Evolutionary conservation across 2,888 invertebrate genomes (phyloP), one percentile per base, ranked within the genome.

Genomic region (Brenthis daphne): DNA sequence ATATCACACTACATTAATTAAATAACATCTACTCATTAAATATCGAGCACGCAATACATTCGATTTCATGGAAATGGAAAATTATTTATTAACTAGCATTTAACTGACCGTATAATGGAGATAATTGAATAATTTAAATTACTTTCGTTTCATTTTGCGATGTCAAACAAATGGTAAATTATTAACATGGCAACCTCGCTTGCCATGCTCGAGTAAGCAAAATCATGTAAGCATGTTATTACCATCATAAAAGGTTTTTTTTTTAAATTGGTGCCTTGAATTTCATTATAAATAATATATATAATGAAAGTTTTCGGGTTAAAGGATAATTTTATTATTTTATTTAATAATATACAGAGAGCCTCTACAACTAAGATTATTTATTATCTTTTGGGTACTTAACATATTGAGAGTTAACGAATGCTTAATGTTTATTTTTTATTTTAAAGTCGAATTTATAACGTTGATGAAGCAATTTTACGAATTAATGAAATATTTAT

Each of bases 1-100:
- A 63, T 51, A 51, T 50, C 57, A 57, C 56, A 60, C 20, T 51
- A 57, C 67, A 67, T 67, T 63, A 64, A 57, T 53, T 68, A 43
- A 54, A 67, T 20, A 37, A 67, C 68, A 57, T 64, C 43, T 64
- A 57, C 37, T 63, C 37, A 63, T 67, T 43, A 33, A 61, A 33
- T 12, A 24, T 63, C 56, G 63, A 37, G 43, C 67, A 57, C 63
- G 51, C 50, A n/a, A 43, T 57, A 51, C 50, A 51, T 63, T 37
- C 6, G 6, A 48, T 60, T 61, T 61, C 55, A 50, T 48, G 20
- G 47, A 50, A 61, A 61, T 48, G 43, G 67, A 63, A 56, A 33
- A 67, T 20, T 24, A 8, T 50, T 33, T 5, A 43, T 5, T 4
- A 13, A 63, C 53, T 16, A 11, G n/a, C n/a, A 29, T 29, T 29